Base-by-base conservation (phyloP, 2,113 vertebrate species). In the Zosterops pallidus region DNA sequence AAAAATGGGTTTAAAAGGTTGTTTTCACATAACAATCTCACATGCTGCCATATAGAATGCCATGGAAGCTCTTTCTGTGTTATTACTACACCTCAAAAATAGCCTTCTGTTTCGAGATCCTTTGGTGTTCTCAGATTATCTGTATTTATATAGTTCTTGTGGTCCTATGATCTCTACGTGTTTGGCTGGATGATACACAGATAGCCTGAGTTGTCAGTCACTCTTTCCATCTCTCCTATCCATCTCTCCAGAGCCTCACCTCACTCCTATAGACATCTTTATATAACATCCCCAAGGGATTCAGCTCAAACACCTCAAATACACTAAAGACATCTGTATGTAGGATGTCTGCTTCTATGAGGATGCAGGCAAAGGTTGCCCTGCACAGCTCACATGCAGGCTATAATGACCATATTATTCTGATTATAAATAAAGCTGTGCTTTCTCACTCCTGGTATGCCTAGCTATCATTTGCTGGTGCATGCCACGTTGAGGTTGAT, bases 121-220 rank as follows among this genome's bases (percentile, higher is more conserved):
- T 65, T 87, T 64, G 26, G 26, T 68, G 35, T 80, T 90, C 39
- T 93, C 85, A 37, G 71, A 86, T 86, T 79, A 85, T 95, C 92
- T 81, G 76, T 90, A 81, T 89, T 93, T 96, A 89, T 74, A 39
- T n/a, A 47, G 23, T 90, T 56, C 39, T 76, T 83, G 22, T 62
- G 75, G 92, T 93, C 70, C 63, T 83, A 33, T 49, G 41, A 85
- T 90, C 74, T 28, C 29, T 59, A 6, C 1, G 22, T 92, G 80
- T 89, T 90, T 90, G 86, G 14, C 60, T 89, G 83, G 68, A 93
- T 82, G 92, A 95, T 72, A 57, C 44, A 46, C 74, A 94, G 83
- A 90, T 83, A 96, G 53, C 46, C 92, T 31, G 57, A 78, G 37
- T 75, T 96, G 90, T 94, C 72, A 95, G 72, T 96, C 85, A 86